Base-by-base conservation (phyloP, 1,140 invertebrate genomes). In the Sinella curviseta region DNA sequence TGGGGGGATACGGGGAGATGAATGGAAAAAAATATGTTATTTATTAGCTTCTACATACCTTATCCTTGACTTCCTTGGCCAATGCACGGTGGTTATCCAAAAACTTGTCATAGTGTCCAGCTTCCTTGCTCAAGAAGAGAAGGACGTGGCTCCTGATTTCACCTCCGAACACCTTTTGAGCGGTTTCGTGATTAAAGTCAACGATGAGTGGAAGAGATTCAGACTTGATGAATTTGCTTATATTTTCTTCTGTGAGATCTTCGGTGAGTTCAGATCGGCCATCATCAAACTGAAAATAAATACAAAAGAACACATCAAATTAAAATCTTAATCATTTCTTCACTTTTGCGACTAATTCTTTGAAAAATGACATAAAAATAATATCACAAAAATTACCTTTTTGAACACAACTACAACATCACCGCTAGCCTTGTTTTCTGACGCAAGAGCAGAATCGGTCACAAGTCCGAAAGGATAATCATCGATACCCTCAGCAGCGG, bases 141-240 rank as follows among this genome's bases (percentile, higher is more conserved):
- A 99, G 90, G 79, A 99, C 90, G 87, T 99, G 98, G 82, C 92
- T 94, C 88, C 99, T 99, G 86, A 99, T 95, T 78, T 97, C 94
- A 83, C 98, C 98, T 83, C 96, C 95, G 87, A 99, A 99, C 86
- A 99, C 98, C 88, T 99, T 99, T 83, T 94, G 92, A 3, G 97
- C 98, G 36, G 95, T 98, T 87, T 98, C 94, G 84, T 98, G 97
- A 83, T 96, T 99, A 89, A 99, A 99, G 87, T 99, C 97, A 76
- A 98, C 93, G 84, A 99, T 92, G 67, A 97, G 88, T 74, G 98
- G 97, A 85, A 99, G 88, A 78, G 94, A 92, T 85, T 99, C 93
- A 24, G 92, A 88, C 81, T 90, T 88, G 79, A 99, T 91, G 90
- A 99, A 99, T 83, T 92, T 92, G 86, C 93, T 93, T 70, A 99